Percentiles rank a stretch among this genome's conserved stretches.
Evolutionary conservation across 2,888 invertebrate species (phyloP).

Genomic region (Mechanitis messenoides): DNA sequence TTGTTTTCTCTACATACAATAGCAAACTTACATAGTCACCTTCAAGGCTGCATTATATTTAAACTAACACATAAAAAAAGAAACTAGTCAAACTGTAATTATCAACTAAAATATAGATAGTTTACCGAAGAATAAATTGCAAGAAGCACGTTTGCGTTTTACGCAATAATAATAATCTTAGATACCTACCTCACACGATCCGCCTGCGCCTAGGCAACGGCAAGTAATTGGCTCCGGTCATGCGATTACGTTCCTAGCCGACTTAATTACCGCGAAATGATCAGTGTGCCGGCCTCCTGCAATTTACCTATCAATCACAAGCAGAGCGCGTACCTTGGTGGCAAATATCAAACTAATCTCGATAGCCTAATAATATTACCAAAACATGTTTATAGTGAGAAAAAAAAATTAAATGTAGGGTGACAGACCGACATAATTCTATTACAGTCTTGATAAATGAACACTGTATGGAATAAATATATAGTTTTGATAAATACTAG

Average conservation of each 20-base stretch:
- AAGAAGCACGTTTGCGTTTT: conserved; percentile 61
- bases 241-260: conserved; percentile 74
- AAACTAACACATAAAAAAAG: no score
- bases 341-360: conserved; percentile 39
- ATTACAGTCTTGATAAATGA: no score
- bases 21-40: no score
- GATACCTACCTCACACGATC: conserved; percentile 65
- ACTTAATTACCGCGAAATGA: conserved; percentile 76
- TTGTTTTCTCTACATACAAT: no score
- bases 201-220: conserved; percentile 66
- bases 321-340: conserved; percentile 48
- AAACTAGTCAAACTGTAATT: not conserved
- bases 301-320: conserved; percentile 76
- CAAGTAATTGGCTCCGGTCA: conserved; percentile 72
- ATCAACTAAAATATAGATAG: conserved; percentile 6
- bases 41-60: no score
- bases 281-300: conserved; percentile 68
- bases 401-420: no score
- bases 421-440: no score
- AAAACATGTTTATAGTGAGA: no score
- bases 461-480: no score
- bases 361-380: conserved; percentile 46
- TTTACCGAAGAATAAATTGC: conserved; percentile 30
- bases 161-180: conserved; percentile 64
- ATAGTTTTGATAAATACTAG: no score